Conservation (phyloP, 2,888 invertebrate species). For the Serripes groenlandicus region DNA sequence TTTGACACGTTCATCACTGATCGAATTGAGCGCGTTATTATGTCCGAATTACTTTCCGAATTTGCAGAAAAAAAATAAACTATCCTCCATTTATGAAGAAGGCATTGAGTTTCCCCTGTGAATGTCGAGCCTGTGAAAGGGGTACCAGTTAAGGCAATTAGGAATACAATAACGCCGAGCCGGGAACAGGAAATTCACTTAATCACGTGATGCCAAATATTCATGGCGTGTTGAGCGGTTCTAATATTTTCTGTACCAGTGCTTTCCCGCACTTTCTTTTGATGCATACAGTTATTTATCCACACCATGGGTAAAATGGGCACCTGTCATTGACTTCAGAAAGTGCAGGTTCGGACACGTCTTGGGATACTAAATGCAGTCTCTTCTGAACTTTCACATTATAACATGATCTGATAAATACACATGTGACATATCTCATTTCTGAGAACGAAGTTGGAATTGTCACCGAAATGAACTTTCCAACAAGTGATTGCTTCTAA, state of each 20-base stretch:
- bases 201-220: constrained; percentile 1
- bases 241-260: not conserved
- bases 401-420: no score
- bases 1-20: constrained; percentile 1
- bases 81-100: not conserved
- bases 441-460: no score
- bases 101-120: not conserved
- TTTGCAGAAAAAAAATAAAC: not conserved
- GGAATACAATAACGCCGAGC: not conserved
- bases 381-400: no score
- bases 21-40: constrained; percentile 10
- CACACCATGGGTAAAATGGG: no score
- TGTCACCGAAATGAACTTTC: no score
- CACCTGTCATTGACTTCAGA: no score
- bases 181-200: constrained; percentile 9
- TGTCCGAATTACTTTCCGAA: not conserved
- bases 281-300: no score
- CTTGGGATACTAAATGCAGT: no score
- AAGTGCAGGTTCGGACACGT: no score
- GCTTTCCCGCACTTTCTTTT: not conserved
- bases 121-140: not conserved
- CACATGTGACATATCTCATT: no score
- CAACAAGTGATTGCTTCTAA: no score
- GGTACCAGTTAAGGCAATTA: not conserved
- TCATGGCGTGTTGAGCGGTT: not conserved